Percentiles rank a stretch among this genome's conserved stretches.
Evolutionary conservation across 2,113 vertebrate genomes (phyloP).

Genomic region (Pristiophorus japonicus): DNA sequence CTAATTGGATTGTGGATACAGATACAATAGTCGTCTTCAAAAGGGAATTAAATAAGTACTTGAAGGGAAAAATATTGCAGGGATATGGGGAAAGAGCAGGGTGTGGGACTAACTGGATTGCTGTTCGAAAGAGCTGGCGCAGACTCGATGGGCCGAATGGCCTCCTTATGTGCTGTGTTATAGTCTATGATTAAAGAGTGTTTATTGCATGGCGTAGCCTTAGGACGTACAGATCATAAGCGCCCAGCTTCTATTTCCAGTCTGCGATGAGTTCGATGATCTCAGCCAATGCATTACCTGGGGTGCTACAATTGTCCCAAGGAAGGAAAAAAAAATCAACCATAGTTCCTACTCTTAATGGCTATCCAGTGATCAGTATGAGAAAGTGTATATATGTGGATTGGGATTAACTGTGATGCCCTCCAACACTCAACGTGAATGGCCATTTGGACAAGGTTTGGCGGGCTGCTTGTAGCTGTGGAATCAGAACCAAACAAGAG

Average conservation of each 20-base stretch:
- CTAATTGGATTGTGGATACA: not conserved
- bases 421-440: not conserved
- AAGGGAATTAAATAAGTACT: not conserved
- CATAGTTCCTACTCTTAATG: not conserved
- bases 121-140: not conserved
- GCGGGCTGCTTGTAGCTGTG: no score
- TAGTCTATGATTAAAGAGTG: not conserved
- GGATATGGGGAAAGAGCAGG: not conserved
- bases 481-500: no score
- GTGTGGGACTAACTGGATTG: not conserved
- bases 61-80: not conserved
- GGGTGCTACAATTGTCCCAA: not conserved
- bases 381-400: not conserved
- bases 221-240: not conserved
- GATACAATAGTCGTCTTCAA: not conserved
- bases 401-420: no score
- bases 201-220: not conserved
- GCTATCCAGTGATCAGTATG: not conserved
- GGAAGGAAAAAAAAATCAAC: not conserved
- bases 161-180: not conserved
- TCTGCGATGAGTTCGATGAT: not conserved
- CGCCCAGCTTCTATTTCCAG: not conserved
- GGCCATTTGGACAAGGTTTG: not conserved
- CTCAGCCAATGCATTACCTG: not conserved
- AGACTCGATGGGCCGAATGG: not conserved